Evolutionary conservation across 2,888 invertebrate genomes (phyloP).

Genomic region (Nineta flava): DNA sequence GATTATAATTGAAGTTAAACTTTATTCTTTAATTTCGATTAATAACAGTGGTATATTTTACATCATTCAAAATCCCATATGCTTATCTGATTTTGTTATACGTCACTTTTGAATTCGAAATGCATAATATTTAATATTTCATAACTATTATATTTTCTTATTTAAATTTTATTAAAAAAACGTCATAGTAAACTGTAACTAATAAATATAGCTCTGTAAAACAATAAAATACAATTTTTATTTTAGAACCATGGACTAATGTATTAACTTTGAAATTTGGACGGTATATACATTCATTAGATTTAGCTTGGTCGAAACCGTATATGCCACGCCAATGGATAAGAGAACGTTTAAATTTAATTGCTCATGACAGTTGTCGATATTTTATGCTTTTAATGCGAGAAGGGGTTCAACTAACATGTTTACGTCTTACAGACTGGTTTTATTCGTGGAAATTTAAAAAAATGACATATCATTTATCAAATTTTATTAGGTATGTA

Average conservation of each 20-base stretch:
- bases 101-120: no score
- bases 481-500: constrained; percentile 21
- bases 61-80: no score
- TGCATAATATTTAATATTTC: no score
- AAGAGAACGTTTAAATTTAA: constrained; percentile 24
- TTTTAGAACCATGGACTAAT: constrained; percentile 21
- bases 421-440: constrained; percentile 31
- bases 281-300: constrained; percentile 27
- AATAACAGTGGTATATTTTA: no score
- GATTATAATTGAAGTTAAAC: no score
- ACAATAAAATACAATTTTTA: no score
- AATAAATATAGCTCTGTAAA: no score
- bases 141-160: no score
- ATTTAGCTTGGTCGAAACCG: constrained; percentile 31
- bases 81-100: no score
- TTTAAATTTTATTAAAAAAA: no score
- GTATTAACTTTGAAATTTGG: constrained; percentile 24
- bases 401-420: constrained; percentile 24
- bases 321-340: constrained; percentile 23
- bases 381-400: constrained; percentile 21
- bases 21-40: no score
- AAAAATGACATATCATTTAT: constrained; percentile 23
- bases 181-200: no score
- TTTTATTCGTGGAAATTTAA: constrained; percentile 27
- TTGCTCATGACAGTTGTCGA: constrained; percentile 24